phyloP scores from a whole-genome alignment of 2,888 invertebrate genomes.

The Ochropleura leucogaster region DNA sequence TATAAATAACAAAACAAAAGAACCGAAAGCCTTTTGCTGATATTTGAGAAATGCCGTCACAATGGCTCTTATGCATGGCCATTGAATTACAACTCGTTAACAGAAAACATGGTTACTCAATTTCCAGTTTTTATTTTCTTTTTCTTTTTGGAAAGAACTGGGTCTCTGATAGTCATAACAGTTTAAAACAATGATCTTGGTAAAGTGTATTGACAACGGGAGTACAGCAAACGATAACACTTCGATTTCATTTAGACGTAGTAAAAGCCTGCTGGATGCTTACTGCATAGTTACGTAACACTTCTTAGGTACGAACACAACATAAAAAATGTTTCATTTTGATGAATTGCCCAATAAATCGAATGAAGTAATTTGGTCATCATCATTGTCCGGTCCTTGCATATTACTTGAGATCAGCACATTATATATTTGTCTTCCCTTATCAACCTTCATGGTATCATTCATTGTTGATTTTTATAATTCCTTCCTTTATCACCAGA shows the following conservation, averaged over 20 bases:
- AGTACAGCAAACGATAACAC: neutral
- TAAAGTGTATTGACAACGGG: slow-evolving; percentile 14
- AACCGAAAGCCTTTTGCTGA: slow-evolving; percentile 48
- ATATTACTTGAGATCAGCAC: neutral
- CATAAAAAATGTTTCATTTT: neutral
- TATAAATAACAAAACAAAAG: slow-evolving; percentile 56
- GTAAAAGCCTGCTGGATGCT: too few species aligned
- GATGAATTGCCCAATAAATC: neutral
- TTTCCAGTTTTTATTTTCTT: slow-evolving; percentile 4
- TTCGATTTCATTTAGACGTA: neutral
- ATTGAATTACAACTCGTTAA: slow-evolving; percentile 39
- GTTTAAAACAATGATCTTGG: slow-evolving; percentile 22
- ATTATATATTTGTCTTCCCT: neutral
- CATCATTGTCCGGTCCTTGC: neutral
- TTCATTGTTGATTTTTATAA: neutral
- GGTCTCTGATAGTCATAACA: slow-evolving; percentile 3
- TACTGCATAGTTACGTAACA: neutral
- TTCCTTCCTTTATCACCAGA: neutral
- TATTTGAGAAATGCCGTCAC: slow-evolving; percentile 65
- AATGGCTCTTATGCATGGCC: slow-evolving; percentile 60
- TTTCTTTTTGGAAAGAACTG: slow-evolving; percentile 20
- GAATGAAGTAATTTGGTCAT: neutral
- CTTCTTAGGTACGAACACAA: neutral
- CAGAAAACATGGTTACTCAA: slow-evolving; percentile 58
- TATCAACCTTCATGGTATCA: neutral